Evolutionary conservation across 1,140 invertebrate species (phyloP).

Genomic region (Diorhabda carinulata): DNA sequence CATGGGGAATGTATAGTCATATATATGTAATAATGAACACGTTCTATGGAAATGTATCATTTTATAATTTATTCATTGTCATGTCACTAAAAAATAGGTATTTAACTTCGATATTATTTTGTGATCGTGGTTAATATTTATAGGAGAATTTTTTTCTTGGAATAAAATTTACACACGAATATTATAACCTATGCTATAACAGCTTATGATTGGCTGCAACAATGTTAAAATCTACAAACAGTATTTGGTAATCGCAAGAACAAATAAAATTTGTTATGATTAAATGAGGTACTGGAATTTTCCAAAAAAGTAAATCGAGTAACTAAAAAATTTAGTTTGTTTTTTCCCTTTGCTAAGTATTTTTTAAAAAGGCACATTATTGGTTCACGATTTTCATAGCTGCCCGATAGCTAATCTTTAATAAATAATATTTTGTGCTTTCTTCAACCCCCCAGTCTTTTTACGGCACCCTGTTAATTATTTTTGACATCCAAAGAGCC

Average conservation of each 20-base stretch:
- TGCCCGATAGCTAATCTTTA: background rate
- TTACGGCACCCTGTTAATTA: background rate
- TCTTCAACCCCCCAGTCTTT: background rate
- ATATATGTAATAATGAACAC: too few relatives aligned
- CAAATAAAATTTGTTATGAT: background rate
- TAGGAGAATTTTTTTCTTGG: background rate
- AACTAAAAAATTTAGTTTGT: too few relatives aligned
- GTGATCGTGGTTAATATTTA: too few relatives aligned
- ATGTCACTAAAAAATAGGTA: too few relatives aligned
- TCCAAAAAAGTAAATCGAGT: too few relatives aligned
- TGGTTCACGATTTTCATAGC: background rate
- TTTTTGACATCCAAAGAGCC: background rate
- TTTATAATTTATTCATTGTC: too few relatives aligned
- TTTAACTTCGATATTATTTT: too few relatives aligned
- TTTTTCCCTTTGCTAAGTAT: too few relatives aligned
- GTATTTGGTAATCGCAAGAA: background rate
- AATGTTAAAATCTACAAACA: constrained; percentile 8
- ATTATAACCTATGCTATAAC: background rate
- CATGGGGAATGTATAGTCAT: too few relatives aligned
- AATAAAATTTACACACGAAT: constrained; percentile 1
- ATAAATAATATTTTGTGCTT: background rate
- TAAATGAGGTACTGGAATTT: too few relatives aligned
- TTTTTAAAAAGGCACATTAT: background rate
- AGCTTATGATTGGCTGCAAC: constrained; percentile 5
- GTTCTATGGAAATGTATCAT: too few relatives aligned